Base-by-base conservation (phyloP, 2,113 vertebrate genomes). In the Vulpes vulpes region DNA sequence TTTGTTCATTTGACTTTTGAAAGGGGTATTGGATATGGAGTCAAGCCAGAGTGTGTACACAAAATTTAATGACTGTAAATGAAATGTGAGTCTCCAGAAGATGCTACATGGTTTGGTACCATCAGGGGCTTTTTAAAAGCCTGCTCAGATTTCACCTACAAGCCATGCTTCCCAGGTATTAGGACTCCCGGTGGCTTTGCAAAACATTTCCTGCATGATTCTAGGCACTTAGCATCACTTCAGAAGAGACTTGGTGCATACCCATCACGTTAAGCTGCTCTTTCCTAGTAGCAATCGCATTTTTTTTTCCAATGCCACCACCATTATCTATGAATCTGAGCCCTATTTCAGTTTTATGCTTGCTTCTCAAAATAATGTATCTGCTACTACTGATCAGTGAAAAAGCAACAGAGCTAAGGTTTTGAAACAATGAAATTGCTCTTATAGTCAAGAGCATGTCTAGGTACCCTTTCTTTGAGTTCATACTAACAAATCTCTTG, bases 1-100 rank as follows among this genome's bases (percentile, higher is more conserved):
- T 98, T 91, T 90, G 38, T 98, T 97, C 94, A 27, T 97, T 96
- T 96, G 96, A 96, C 80, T 97, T 97, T 95, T 94, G 92, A 98
- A 97, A 90, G 96, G 49, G 0, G 0, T 83, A 83, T 49, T 96
- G 60, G 49, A 95, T 64, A 30, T 97, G 95, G 95, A 98, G 81
- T 57, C 60, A 67, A 93, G 55, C 64, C 8, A n/a, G 67, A 59
- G 11, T 80, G 17, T 96, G 98, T 91, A 92, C 59, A 89, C 57
- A 95, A 96, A 97, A 88, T 73, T 67, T 83, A 91, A 35, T 4
- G 59, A 73, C n/a, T 94, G 51, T 97, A 98, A 98, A 97, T 11
- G 43, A 88, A 98, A 51, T 51, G 51, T 5, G 43, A 60, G 59
- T 88, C 67, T 80, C 87, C 71, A 69, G 71, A 96, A 91, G 89